These are phyloP conservation scores for Sesamia nonagrioides DNA, from an alignment of 1,140 invertebrate species.

Conservation along the genomic window DNA sequence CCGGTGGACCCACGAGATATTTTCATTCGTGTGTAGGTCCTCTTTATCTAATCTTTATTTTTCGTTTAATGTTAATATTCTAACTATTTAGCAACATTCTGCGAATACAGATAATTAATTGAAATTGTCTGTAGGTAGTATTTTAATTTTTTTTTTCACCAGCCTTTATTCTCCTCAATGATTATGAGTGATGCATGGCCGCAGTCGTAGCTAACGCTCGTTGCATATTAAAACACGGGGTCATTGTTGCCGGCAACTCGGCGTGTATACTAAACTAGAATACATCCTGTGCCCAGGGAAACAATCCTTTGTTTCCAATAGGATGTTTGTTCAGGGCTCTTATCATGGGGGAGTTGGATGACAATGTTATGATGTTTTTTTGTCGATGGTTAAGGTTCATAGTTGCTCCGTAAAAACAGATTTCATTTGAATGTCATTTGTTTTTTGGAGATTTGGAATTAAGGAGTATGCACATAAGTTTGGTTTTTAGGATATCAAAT, in stretches of 20 bases:
- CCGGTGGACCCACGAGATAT: no score
- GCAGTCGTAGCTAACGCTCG: slow-evolving; percentile 26
- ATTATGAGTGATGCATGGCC: slow-evolving; percentile 24
- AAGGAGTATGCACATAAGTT: no score
- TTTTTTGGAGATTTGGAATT: no score
- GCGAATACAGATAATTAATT: slow-evolving; percentile 3
- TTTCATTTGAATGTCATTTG: no score
- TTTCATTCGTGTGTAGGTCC: no score
- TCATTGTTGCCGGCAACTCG: slow-evolving; percentile 65
- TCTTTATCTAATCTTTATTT: no score
- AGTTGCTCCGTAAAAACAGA: no score
- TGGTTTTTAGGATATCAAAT: no score
- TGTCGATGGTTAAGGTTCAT: background rate
- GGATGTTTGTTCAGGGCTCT: slow-evolving; percentile 46
- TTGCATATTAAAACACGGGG: slow-evolving; percentile 51
- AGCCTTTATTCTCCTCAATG: slow-evolving; percentile 20
- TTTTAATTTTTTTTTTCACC: slow-evolving; percentile 1
- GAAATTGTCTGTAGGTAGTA: background rate
- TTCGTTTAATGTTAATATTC: background rate
- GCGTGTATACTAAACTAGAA: slow-evolving; percentile 65
- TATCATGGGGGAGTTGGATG: background rate
- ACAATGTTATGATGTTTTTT: background rate
- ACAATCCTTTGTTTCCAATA: slow-evolving; percentile 66
- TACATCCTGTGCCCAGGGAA: slow-evolving; percentile 66
- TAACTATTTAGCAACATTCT: background rate